Evolutionary conservation across 2,113 vertebrate species (phyloP).

Genomic region (Ciconia boyciana): DNA sequence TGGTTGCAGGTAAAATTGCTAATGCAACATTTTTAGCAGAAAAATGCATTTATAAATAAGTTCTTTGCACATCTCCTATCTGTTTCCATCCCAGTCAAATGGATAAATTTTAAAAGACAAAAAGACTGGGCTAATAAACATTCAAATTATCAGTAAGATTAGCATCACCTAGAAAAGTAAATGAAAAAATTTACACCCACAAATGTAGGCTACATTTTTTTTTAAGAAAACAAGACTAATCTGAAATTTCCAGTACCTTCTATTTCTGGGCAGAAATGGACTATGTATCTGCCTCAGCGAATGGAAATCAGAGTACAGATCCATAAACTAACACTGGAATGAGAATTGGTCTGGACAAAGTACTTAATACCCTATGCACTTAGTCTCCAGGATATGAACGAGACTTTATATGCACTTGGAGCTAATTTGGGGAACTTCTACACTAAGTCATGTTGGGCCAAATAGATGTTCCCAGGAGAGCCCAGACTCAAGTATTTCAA

Average conservation of each 20-base stretch:
- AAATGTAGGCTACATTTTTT: background rate
- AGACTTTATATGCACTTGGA: constrained; percentile 4
- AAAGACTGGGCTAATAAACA: background rate
- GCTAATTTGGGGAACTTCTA: background rate
- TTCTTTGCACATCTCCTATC: background rate
- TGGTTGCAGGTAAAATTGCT: background rate
- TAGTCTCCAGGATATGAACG: background rate
- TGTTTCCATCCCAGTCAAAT: background rate
- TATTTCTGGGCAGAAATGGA: background rate
- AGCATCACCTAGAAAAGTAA: background rate
- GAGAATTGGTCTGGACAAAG: background rate
- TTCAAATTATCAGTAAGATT: background rate
- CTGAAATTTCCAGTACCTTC: background rate
- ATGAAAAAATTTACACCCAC: background rate
- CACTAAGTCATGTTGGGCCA: background rate
- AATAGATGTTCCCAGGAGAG: background rate
- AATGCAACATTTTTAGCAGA: background rate
- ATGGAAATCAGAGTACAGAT: background rate
- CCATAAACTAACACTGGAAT: background rate
- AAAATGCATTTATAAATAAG: background rate
- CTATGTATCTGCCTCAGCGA: background rate
- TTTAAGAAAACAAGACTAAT: background rate
- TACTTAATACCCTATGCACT: background rate
- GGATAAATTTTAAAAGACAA: background rate
- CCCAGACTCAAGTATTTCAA: background rate